phyloP scores from a whole-genome alignment of 2,113 vertebrate genomes.

The Phyllostomus hastatus region DNA sequence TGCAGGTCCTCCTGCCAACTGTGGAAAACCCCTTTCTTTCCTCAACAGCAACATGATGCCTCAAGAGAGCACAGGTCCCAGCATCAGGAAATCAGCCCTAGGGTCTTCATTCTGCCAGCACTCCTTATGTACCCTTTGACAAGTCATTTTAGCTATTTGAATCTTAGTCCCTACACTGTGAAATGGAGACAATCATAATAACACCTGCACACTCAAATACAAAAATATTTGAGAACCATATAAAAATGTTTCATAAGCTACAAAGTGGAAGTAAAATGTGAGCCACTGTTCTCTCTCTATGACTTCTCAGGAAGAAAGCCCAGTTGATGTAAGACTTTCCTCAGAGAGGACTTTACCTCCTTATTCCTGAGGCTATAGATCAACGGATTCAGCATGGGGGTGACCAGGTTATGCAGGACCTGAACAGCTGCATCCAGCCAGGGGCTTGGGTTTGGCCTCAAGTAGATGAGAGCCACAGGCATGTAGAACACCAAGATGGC shows the following conservation, averaged over 20 bases:
- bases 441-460: conserved; percentile 55
- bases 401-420: conserved; percentile 64
- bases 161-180: background rate
- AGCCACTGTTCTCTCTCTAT: background rate
- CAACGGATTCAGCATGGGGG: conserved; percentile 66
- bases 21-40: accelerated
- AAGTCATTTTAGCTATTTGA: background rate
- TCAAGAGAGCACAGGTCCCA: background rate
- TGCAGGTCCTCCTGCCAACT: background rate
- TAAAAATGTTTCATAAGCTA: background rate
- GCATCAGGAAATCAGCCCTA: background rate
- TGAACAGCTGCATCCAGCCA: conserved; percentile 63
- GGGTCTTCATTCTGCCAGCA: background rate
- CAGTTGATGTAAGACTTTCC: background rate
- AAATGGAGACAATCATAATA: background rate
- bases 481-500: conserved; percentile 73
- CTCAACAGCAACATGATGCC: background rate
- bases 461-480: conserved; percentile 71
- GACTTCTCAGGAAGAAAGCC: background rate
- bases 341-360: conserved; percentile 66
- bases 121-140: background rate
- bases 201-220: background rate
- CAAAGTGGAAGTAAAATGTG: accelerated
- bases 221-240: background rate
- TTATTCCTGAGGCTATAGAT: conserved; percentile 69